phyloP scores from a whole-genome alignment of 2,797 vertebrate species.

The Trachurus trachurus region DNA sequence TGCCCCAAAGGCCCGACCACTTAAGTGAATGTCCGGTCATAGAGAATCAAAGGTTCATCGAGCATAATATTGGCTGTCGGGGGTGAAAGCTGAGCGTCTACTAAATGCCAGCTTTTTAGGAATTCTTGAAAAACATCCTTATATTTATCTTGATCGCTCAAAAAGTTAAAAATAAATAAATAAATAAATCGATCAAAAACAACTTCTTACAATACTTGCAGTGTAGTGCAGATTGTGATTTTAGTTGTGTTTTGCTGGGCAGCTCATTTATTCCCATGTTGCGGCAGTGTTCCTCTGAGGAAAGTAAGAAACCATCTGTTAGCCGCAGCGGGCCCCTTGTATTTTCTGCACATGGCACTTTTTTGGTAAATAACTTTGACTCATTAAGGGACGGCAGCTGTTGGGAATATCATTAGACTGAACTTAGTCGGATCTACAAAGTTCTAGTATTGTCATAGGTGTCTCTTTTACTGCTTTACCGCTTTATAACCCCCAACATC shows the following conservation, averaged over 20 bases:
- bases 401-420: constrained; percentile 25
- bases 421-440: constrained; percentile 13
- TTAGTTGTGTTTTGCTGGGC: constrained; percentile 6
- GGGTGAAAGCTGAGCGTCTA: neutral
- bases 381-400: constrained; percentile 65
- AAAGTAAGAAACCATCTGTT: constrained; percentile 60
- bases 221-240: neutral
- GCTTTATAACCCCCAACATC: neutral
- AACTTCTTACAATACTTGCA: neutral
- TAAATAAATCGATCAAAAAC: no score
- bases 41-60: constrained; percentile 48
- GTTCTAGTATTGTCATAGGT: neutral
- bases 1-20: constrained; percentile 41
- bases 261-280: constrained; percentile 13
- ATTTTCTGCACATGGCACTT: constrained; percentile 44
- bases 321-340: constrained; percentile 35
- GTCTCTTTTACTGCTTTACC: neutral
- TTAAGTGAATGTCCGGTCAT: constrained; percentile 43
- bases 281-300: constrained; percentile 34
- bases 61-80: constrained; percentile 26
- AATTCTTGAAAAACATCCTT: constrained; percentile 12
- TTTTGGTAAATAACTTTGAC: constrained; percentile 59
- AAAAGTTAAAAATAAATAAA: neutral
- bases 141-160: neutral
- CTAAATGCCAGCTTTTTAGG: constrained; percentile 38